Evolutionary conservation across 2,113 vertebrate species (phyloP), one percentile per base, ranked within the genome.

Genomic region (Zeus faber): DNA sequence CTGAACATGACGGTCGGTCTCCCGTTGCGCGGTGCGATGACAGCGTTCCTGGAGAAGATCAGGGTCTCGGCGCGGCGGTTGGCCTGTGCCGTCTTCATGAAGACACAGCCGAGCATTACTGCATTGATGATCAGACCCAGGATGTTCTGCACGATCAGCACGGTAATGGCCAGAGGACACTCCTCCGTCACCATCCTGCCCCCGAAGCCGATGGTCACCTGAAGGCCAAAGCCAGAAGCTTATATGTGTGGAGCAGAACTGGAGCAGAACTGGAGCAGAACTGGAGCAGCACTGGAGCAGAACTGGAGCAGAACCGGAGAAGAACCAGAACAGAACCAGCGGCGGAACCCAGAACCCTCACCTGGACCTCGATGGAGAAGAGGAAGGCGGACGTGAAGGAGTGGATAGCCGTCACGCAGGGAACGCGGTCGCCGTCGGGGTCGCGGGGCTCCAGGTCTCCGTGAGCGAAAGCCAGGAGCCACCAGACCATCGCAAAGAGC

Each of bases 11-110:
- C 85, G 3, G 87, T 84, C 0, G 88, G 89, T 2, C 85, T 85
- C 1, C 91, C 88, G 1, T 91, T 87, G 7, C 91, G 79, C 1
- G 80, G 82, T 1, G 90, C 86, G 4, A 93, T 86, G 50, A 93
- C 89, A 0, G 90, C 91, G 21, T 85, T 85, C 8, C 85, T 81
- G 49, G 90, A 92, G 79, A 93, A 93, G 74, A 93, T 93, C 48
- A 93, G 87, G 0, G 91, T 93, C 72, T 93, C 91, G 0, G 91
- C 91, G 1, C 91, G 70, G 0, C 91, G 88, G 84, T 93, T 92
- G 40, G 91, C 91, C 74, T 93, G 91, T 0, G 91, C 91, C 0
- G 91, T 93, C 85, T 93, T 93, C 91, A 93, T 93, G 76, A 93
- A 93, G 5, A 93, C 89, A 16, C 91, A 93, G 60, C 91, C 91